These are phyloP conservation scores for Columbina picui DNA, from an alignment of 2,113 vertebrate species.

Conservation along the genomic window DNA sequence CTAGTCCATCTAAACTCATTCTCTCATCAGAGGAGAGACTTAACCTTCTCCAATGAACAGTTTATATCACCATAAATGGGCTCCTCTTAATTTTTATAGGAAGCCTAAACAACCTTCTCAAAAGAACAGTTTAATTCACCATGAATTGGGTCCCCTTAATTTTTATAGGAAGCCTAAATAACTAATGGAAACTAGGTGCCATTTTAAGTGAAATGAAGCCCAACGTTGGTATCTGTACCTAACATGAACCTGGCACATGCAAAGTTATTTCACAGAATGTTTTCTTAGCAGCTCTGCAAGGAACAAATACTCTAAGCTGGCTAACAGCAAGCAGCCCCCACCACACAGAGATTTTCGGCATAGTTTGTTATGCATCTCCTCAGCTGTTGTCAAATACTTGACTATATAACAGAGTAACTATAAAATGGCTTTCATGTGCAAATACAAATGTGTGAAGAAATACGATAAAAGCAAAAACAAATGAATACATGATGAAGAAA, in stretches of 20 bases:
- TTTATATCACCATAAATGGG: background rate
- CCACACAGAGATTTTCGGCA: background rate
- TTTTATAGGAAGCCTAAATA: background rate
- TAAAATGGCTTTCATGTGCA: background rate
- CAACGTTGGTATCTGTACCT: background rate
- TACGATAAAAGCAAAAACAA: background rate
- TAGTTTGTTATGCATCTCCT: background rate
- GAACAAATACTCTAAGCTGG: background rate
- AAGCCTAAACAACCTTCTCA: background rate
- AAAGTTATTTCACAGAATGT: background rate
- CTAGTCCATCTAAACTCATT: background rate
- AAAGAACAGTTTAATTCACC: background rate
- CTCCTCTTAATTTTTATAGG: background rate
- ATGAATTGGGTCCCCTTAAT: background rate
- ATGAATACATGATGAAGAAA: background rate
- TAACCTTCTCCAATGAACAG: background rate
- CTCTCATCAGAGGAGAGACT: background rate
- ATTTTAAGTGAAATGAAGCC: background rate
- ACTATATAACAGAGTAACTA: background rate
- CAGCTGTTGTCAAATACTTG: background rate
- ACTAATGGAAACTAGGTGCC: background rate
- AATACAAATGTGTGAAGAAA: background rate
- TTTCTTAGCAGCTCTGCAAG: background rate
- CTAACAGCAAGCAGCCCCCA: background rate
- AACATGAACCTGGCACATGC: background rate